phyloP scores from a whole-genome alignment of 2,797 vertebrate genomes.

The Sebastes minor region DNA sequence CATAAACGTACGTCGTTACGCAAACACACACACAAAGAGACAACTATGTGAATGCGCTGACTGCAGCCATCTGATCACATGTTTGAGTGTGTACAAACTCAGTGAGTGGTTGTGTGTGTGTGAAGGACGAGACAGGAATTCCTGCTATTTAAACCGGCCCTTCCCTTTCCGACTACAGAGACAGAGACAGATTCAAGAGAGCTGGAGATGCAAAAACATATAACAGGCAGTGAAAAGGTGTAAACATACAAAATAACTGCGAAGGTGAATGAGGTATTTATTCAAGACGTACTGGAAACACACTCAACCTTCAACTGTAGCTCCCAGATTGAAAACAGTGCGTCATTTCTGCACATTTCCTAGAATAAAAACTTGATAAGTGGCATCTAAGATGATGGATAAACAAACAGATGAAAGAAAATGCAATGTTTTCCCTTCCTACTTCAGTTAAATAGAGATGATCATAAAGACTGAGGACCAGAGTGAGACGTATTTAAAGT shows the following conservation, averaged over 20 bases:
- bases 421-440: not conserved
- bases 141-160: conserved; percentile 76
- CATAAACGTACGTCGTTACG: not conserved
- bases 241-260: not conserved
- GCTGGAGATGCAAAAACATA: not conserved
- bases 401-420: not conserved
- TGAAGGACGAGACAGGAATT: conserved; percentile 71
- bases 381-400: not conserved
- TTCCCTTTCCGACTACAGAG: conserved; percentile 61
- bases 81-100: not conserved
- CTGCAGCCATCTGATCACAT: conserved; percentile 6
- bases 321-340: not conserved
- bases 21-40: not conserved
- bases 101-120: not conserved
- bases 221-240: not conserved
- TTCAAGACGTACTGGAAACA: rapidly evolving
- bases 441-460: not conserved
- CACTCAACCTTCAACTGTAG: not conserved
- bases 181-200: not conserved
- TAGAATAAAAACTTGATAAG: not conserved
- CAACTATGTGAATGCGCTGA: not conserved
- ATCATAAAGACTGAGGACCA: not conserved
- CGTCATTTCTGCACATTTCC: not conserved
- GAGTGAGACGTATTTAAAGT: not conserved
- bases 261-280: not conserved